A percentile compares a stretch with the other conserved stretches of the same genome.
Conservation (phyloP, 2,797 vertebrate genomes). For the Syndactyla subalaris region DNA sequence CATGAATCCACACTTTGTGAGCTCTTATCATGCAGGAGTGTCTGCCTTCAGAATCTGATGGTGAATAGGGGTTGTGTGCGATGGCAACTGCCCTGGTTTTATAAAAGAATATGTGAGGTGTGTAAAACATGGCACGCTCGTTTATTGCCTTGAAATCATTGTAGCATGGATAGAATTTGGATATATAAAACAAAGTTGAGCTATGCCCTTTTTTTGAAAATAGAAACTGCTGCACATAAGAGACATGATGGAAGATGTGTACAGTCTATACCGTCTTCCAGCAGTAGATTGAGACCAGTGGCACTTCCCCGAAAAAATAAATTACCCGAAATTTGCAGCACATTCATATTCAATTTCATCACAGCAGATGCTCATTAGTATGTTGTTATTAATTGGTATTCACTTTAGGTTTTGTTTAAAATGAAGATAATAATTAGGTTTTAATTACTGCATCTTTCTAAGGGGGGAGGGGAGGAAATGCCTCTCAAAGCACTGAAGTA, state of each 20-base stretch:
- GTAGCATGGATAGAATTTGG: not conserved
- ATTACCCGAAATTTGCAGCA: conserved; percentile 85
- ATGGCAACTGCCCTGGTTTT: not conserved
- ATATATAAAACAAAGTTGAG: conserved; percentile 35
- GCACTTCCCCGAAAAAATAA: conserved; percentile 83
- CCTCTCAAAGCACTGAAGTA: conserved; percentile 80
- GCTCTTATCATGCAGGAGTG: not conserved
- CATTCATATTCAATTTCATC: conserved; percentile 89
- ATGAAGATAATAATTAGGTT: conserved; percentile 89
- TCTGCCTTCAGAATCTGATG: not conserved
- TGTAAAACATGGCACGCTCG: not conserved
- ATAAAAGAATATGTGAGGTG: not conserved
- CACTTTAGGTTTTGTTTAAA: conserved; percentile 89
- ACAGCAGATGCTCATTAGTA: conserved; percentile 89
- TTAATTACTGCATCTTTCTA: conserved; percentile 85
- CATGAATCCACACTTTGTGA: not conserved
- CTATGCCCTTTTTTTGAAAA: conserved; percentile 48
- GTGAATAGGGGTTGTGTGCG: not conserved
- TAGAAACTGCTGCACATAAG: conserved; percentile 64
- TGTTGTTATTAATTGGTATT: conserved; percentile 89
- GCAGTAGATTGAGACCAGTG: conserved; percentile 80
- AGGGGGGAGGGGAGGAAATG: conserved; percentile 77
- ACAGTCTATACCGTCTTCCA: conserved; percentile 76
- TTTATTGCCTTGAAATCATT: not conserved
- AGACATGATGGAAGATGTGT: conserved; percentile 70